These are phyloP conservation scores for Drosophila diplacantha DNA, from an alignment of 2,888 invertebrate genomes.

Conservation along the genomic window DNA sequence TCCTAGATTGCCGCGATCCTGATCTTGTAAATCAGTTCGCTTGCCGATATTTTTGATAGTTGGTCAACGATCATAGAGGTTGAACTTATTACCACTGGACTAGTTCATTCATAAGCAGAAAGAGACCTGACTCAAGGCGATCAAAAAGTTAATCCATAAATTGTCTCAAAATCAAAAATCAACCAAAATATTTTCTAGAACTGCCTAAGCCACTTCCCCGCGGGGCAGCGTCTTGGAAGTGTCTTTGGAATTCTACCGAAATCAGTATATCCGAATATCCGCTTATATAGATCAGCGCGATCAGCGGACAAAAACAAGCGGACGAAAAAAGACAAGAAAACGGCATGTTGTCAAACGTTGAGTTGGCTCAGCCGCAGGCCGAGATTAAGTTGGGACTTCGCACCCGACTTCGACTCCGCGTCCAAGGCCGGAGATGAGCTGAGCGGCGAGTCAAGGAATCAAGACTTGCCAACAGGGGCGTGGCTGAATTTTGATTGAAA, in stretches of 20 bases:
- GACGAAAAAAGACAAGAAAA: constrained; percentile 44
- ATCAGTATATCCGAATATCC: constrained; percentile 60
- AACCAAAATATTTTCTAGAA: constrained; percentile 73
- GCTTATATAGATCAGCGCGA: constrained; percentile 69
- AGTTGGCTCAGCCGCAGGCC: constrained; percentile 60
- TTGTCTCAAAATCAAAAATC: constrained; percentile 67
- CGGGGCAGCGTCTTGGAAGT: background rate
- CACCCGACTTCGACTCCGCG: constrained; percentile 4
- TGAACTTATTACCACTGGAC: background rate
- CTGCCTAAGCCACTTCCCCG: constrained; percentile 47
- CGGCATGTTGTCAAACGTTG: constrained; percentile 70
- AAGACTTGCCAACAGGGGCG: constrained; percentile 54
- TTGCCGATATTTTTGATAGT: constrained; percentile 4
- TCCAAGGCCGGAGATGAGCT: constrained; percentile 8
- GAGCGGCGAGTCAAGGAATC: constrained; percentile 16
- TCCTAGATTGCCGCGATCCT: constrained; percentile 13
- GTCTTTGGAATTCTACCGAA: constrained; percentile 56
- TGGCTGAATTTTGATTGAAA: constrained; percentile 69
- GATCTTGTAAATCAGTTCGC: constrained; percentile 17
- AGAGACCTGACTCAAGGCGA: constrained; percentile 34
- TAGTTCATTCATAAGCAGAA: constrained; percentile 48
- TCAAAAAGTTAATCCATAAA: constrained; percentile 68
- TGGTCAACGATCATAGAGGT: background rate
- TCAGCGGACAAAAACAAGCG: constrained; percentile 38
- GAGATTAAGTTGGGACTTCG: constrained; percentile 40